These are phyloP conservation scores for Anas acuta DNA, from an alignment of 2,797 vertebrate species.

Conservation along the genomic window DNA sequence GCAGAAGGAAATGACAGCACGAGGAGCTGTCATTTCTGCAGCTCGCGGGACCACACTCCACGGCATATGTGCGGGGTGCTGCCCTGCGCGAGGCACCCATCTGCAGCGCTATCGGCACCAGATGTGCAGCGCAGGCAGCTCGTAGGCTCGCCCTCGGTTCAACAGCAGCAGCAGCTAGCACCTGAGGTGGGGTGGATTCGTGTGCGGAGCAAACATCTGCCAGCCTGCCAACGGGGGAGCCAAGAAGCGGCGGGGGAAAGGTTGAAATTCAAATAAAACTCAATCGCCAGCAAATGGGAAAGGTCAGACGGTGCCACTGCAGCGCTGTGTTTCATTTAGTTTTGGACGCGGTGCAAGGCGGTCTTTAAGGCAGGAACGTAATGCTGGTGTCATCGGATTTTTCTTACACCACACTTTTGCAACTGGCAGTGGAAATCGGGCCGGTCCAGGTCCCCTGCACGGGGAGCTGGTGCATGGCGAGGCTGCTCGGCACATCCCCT, in stretches of 20 bases:
- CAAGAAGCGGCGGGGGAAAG: background rate
- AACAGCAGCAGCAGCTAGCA: background rate
- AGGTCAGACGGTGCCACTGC: background rate
- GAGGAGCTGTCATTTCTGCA: background rate
- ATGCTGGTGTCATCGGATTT: background rate
- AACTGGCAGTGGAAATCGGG: background rate
- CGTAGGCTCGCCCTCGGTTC: background rate
- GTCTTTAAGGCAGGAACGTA: background rate
- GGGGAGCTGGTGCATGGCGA: background rate
- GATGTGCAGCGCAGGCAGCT: background rate
- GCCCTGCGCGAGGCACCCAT: background rate
- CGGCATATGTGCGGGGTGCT: background rate
- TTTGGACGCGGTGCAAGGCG: background rate
- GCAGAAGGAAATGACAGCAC: background rate
- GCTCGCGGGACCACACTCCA: background rate
- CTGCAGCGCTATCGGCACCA: background rate
- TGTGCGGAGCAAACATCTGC: background rate
- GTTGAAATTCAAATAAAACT: slow-evolving; percentile 20
- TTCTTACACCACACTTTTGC: background rate
- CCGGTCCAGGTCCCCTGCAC: background rate
- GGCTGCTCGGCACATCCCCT: background rate
- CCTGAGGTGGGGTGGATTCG: background rate
- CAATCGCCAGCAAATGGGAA: background rate
- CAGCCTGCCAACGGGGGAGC: background rate
- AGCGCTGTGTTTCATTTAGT: background rate